Conservation (phyloP, 2,113 vertebrate species). For the Diglossa brunneiventris region DNA sequence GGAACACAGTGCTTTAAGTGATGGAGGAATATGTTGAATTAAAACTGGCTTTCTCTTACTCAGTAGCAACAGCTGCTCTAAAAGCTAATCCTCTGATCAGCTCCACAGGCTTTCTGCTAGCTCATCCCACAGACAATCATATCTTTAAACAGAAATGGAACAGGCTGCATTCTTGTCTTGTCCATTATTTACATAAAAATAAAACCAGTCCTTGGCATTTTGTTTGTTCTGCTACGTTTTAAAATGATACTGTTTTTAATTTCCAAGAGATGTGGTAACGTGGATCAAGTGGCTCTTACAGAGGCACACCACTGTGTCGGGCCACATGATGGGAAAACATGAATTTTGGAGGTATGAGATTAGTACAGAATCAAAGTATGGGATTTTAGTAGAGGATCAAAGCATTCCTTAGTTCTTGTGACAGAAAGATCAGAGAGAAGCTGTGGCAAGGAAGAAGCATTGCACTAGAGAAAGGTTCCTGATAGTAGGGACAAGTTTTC, state of each 20-base stretch:
- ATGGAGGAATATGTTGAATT: not conserved
- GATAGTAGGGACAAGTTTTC: not conserved
- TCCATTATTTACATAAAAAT: not conserved
- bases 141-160: not conserved
- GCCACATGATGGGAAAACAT: not conserved
- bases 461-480: not conserved
- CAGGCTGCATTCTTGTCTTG: not conserved
- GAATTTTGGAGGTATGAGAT: not conserved
- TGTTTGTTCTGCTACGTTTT: not conserved
- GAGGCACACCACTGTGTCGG: not conserved
- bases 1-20: not conserved
- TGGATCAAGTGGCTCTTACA: not conserved
- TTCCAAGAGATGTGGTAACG: not conserved
- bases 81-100: not conserved
- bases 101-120: not conserved
- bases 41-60: not conserved
- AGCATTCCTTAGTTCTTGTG: not conserved
- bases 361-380: not conserved
- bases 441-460: not conserved
- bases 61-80: not conserved
- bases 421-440: not conserved
- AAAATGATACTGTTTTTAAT: accelerated
- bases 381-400: not conserved
- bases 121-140: not conserved
- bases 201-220: not conserved